phyloP scores from a whole-genome alignment of 2,888 invertebrate species.

The Drosophila mimetica region DNA sequence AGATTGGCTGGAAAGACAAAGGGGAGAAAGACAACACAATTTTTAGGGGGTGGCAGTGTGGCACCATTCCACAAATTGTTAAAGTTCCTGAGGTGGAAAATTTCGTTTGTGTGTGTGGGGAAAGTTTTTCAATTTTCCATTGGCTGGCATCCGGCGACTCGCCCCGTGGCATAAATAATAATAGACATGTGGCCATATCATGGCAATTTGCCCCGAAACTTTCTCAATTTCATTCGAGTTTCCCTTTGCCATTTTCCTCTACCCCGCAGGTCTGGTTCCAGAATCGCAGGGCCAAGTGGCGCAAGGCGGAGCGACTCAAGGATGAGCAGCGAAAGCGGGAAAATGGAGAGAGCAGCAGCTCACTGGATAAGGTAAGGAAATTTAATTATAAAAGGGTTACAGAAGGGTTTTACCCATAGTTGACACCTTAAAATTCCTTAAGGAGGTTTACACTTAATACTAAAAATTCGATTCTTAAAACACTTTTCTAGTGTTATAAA shows the following conservation, averaged over 20 bases:
- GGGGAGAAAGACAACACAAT: not conserved
- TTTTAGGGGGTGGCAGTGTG: not conserved
- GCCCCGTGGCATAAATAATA: conserved; percentile 64
- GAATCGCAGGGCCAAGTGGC: conserved; percentile 96
- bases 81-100: conserved; percentile 83
- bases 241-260: not conserved
- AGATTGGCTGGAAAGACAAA: conserved; percentile 24
- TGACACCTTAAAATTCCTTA: not conserved
- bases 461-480: too few species aligned
- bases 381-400: not conserved
- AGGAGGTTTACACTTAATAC: too few species aligned
- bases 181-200: conserved; percentile 46
- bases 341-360: conserved; percentile 88
- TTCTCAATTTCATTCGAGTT: conserved; percentile 32
- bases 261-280: conserved; percentile 94
- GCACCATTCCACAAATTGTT: conserved; percentile 70
- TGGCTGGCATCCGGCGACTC: conserved; percentile 64
- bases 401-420: not conserved
- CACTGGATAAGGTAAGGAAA: conserved; percentile 85
- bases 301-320: conserved; percentile 95
- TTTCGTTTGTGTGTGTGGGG: conserved; percentile 74
- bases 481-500: too few species aligned
- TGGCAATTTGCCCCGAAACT: conserved; percentile 64
- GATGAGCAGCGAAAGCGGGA: conserved; percentile 95
- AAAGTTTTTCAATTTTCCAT: conserved; percentile 81